Percentiles rank a stretch among this genome's conserved stretches.
Evolutionary conservation across 2,113 vertebrate species (phyloP).

Genomic region (Dasypus novemcinctus): DNA sequence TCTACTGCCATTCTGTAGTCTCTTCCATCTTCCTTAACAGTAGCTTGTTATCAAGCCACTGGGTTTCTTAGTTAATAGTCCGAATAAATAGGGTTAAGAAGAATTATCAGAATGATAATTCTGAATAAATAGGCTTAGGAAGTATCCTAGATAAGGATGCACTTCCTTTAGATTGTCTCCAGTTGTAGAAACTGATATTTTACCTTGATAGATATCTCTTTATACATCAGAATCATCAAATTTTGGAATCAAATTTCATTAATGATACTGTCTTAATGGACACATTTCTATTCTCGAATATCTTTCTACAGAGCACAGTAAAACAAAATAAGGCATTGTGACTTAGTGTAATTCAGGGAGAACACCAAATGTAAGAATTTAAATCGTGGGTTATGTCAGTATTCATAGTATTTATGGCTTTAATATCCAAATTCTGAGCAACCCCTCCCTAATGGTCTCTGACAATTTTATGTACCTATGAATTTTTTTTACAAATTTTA

Average conservation of each 20-base stretch:
- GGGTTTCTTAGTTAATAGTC: background rate
- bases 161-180: background rate
- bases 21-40: constrained; percentile 6
- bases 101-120: too few relatives aligned
- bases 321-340: background rate
- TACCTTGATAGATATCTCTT: background rate
- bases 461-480: background rate
- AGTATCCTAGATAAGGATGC: background rate
- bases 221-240: background rate
- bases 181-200: background rate
- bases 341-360: background rate
- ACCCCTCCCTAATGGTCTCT: background rate
- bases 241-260: background rate
- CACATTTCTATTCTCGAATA: background rate
- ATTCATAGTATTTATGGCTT: background rate
- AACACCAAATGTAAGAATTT: background rate
- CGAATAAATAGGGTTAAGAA: background rate
- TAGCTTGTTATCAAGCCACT: constrained; percentile 52
- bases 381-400: background rate
- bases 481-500: background rate
- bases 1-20: constrained; percentile 49
- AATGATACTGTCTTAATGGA: background rate
- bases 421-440: background rate
- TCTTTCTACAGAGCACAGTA: background rate
- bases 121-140: background rate